Evolutionary conservation across 1,140 invertebrate genomes (phyloP), one percentile per base, ranked within the genome.

Genomic region (Musca vetustissima): DNA sequence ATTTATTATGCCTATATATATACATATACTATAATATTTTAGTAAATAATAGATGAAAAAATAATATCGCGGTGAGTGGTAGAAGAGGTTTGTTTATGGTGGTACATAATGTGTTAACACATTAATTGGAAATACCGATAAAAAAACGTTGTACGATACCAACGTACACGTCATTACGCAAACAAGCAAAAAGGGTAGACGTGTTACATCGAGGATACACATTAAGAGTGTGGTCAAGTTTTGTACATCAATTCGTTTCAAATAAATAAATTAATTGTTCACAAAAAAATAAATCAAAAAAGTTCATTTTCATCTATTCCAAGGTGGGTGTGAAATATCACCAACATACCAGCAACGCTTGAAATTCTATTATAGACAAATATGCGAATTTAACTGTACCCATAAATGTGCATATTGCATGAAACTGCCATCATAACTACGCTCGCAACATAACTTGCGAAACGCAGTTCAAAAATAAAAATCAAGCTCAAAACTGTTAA

Each of bases 361-460:
- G 28, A 32, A 32, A 32, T 32, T 32, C 4, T 32, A 9, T 4
- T 4, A 32, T 32, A 32, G 28, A 1, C 4, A 49, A 49, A 49
- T 65, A 48, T 49, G n/a, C 36, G 36, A 43, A 43, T 43, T 43
- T 43, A 43, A 43, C 36, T 43, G 36, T 43, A 43, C 36, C 36
- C 4, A 11, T 43, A 3, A 28, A 8, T 28, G 8, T 28, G 3
- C 8, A 8, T 28, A 8, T 28, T 4, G 8, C 28, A 28, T 8
- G 28, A 3, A 28, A 43, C 36, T 8, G 8, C 8, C 28, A 28
- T 28, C 28, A 28, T 28, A 28, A 28, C 3, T 28, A 28, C 28
- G 28, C 8, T 43, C 13, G 22, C 50, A 53, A 17, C 49, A 69
- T 36, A 64, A 69, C 48, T 49, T 61, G 67, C 67, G 64, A 66